Percentiles rank a stretch among this genome's conserved stretches.
phyloP scores from a whole-genome alignment of 1,140 invertebrate genomes.

The Paramacrobiotus metropolitanus region DNA sequence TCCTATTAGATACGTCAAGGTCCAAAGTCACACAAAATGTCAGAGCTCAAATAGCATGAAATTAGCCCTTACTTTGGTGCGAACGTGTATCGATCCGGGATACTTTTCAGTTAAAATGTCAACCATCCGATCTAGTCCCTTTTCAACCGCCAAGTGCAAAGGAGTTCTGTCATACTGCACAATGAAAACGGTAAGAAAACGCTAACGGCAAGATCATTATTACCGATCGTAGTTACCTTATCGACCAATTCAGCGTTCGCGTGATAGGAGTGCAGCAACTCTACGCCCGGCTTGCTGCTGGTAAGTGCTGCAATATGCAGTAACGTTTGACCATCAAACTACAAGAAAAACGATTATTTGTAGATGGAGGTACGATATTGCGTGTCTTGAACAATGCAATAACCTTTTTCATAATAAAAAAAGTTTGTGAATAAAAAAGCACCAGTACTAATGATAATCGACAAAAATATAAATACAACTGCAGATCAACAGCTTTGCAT shows the following conservation, averaged over 20 bases:
- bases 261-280: slow-evolving; percentile 76
- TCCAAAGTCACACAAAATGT: background rate
- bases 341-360: slow-evolving; percentile 12
- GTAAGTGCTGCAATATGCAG: slow-evolving; percentile 82
- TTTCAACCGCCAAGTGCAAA: slow-evolving; percentile 87
- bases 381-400: background rate
- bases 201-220: slow-evolving; percentile 2
- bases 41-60: background rate
- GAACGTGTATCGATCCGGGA: slow-evolving; percentile 73
- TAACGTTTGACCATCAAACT: slow-evolving; percentile 70
- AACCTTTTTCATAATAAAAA: slow-evolving; percentile 2
- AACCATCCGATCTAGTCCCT: slow-evolving; percentile 78
- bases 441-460: slow-evolving; percentile 5
- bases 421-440: slow-evolving; percentile 6
- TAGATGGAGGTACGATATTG: background rate
- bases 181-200: background rate
- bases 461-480: too few relatives aligned
- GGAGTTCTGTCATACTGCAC: slow-evolving; percentile 60
- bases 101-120: slow-evolving; percentile 92
- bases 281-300: slow-evolving; percentile 74
- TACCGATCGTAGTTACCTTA: slow-evolving; percentile 40
- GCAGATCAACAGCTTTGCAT: too few relatives aligned
- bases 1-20: slow-evolving; percentile 28
- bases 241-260: slow-evolving; percentile 79
- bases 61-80: slow-evolving; percentile 43